phyloP scores from a whole-genome alignment of 2,888 invertebrate genomes.

The Leptarthrus brevirostris region DNA sequence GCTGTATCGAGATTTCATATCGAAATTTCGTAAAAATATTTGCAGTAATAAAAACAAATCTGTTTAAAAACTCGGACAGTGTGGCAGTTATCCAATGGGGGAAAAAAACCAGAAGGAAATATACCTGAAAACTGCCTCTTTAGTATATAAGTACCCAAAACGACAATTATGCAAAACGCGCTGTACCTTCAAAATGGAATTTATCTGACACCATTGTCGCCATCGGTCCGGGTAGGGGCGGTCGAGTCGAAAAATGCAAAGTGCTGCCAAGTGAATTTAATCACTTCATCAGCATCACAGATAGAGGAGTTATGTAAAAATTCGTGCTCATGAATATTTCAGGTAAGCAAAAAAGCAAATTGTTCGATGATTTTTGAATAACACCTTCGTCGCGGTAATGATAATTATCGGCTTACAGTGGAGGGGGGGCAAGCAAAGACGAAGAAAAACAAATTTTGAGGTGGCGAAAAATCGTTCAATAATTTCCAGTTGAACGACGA shows the following conservation, averaged over 20 bases:
- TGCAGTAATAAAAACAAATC: no score
- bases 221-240: neutral
- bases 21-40: no score
- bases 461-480: no score
- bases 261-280: conserved; percentile 26
- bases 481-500: no score
- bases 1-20: no score
- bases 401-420: no score
- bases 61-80: no score
- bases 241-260: conserved; percentile 32
- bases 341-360: conserved; percentile 1
- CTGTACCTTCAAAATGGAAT: neutral
- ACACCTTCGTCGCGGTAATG: neutral
- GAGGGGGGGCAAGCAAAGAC: neutral
- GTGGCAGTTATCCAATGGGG: no score
- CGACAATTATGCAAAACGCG: conserved; percentile 6
- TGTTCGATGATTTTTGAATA: neutral
- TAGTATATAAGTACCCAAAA: neutral
- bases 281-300: conserved; percentile 38
- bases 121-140: no score
- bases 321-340: conserved; percentile 42
- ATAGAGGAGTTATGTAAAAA: conserved; percentile 30
- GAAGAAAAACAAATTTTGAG: neutral
- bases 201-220: neutral
- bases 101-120: no score